These are phyloP conservation scores for Rhincodon typus DNA, from an alignment of 2,797 vertebrate genomes.

Conservation along the genomic window DNA sequence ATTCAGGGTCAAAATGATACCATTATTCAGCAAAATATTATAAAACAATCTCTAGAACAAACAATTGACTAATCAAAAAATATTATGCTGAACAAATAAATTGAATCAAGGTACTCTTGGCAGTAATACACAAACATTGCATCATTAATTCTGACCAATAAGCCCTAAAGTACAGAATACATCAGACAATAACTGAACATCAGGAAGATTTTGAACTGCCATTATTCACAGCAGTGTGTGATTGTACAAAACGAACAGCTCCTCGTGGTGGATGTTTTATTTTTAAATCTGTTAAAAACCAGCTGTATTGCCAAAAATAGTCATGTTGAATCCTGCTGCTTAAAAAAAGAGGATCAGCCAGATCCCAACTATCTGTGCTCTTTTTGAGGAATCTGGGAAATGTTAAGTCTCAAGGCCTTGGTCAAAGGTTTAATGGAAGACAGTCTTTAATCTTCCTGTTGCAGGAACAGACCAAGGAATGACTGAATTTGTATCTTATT, in stretches of 20 bases:
- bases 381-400: neutral
- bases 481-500: neutral
- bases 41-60: neutral
- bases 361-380: neutral
- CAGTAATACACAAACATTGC: neutral
- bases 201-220: neutral
- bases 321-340: neutral
- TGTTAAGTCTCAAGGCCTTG: neutral
- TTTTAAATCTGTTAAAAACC: neutral
- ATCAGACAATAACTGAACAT: slow-evolving; percentile 2
- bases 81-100: neutral
- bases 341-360: neutral
- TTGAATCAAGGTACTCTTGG: neutral
- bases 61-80: slow-evolving; percentile 6
- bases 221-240: neutral
- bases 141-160: slow-evolving; percentile 4
- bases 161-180: neutral
- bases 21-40: neutral
- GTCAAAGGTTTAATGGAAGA: neutral
- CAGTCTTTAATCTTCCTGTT: neutral
- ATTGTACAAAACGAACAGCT: neutral
- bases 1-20: neutral
- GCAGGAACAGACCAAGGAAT: neutral
- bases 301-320: neutral
- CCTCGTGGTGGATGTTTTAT: neutral